Conservation (phyloP, 1,140 invertebrate species). For the Drosophila melanogaster region Release_6_plus_ISO1_MT NT_033777.3:6922501-6923000, state of each 20-base stretch:
- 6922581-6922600: neutral
- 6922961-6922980: too few species aligned
- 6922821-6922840: neutral
- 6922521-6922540: constrained; percentile 81
- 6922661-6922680: constrained; percentile 85
- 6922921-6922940: too few species aligned
- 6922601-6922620: constrained; percentile 42
- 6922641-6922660: constrained; percentile 84
- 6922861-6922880: too few species aligned
- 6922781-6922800: constrained; percentile 25
- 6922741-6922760: constrained; percentile 34
- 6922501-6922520: constrained; percentile 59
- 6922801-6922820: constrained; percentile 25
- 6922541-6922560: constrained; percentile 80
- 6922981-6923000: too few species aligned
- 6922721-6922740: constrained; percentile 34
- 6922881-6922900: too few species aligned
- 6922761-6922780: constrained; percentile 25
- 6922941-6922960: too few species aligned
- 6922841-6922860: neutral
- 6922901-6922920: too few species aligned
- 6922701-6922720: constrained; percentile 27
- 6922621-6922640: constrained; percentile 67
- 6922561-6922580: constrained; percentile 66
- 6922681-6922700: constrained; percentile 84